phyloP scores from a whole-genome alignment of 2,797 vertebrate species.

The Danio aesculapii region DNA sequence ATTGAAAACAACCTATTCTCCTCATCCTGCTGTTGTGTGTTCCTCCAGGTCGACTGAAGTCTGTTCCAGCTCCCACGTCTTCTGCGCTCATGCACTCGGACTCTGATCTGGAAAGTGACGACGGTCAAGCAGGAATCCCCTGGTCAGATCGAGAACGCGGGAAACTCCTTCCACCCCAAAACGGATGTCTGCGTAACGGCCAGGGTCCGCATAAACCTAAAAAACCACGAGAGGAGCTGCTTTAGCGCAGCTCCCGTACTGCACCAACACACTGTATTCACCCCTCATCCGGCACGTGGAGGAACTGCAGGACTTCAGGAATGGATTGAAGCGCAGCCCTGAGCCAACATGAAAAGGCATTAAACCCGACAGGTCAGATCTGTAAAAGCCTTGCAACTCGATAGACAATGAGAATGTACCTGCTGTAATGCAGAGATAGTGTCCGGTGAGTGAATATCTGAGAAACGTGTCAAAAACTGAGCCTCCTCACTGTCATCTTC shows the following conservation, averaged over 20 bases:
- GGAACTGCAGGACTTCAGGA: slow-evolving; percentile 58
- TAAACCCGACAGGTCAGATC: slow-evolving; percentile 3
- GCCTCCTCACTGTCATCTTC: slow-evolving; percentile 50
- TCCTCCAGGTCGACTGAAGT: slow-evolving; percentile 85
- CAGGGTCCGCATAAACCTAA: slow-evolving; percentile 85
- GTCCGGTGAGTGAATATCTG: background rate
- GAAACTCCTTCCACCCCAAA: slow-evolving; percentile 90
- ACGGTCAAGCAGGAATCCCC: slow-evolving; percentile 85
- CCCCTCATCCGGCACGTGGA: slow-evolving; percentile 57
- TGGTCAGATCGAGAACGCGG: slow-evolving; percentile 95
- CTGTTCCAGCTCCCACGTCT: slow-evolving; percentile 82
- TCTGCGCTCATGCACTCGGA: slow-evolving; percentile 97
- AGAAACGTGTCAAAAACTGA: slow-evolving; percentile 45
- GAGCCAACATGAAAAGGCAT: slow-evolving; percentile 65
- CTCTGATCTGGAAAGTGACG: slow-evolving; percentile 95
- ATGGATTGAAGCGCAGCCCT: slow-evolving; percentile 65
- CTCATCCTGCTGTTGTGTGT: no score
- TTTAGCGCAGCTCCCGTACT: slow-evolving; percentile 79
- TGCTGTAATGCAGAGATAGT: slow-evolving; percentile 34
- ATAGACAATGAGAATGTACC: slow-evolving; percentile 71
- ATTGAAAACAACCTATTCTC: no score
- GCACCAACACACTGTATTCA: slow-evolving; percentile 60
- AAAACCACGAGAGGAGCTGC: slow-evolving; percentile 89
- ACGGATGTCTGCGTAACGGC: slow-evolving; percentile 92
- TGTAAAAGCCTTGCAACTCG: slow-evolving; percentile 59